phyloP scores from a whole-genome alignment of 2,797 vertebrate species.

The Cuniculus paca region DNA sequence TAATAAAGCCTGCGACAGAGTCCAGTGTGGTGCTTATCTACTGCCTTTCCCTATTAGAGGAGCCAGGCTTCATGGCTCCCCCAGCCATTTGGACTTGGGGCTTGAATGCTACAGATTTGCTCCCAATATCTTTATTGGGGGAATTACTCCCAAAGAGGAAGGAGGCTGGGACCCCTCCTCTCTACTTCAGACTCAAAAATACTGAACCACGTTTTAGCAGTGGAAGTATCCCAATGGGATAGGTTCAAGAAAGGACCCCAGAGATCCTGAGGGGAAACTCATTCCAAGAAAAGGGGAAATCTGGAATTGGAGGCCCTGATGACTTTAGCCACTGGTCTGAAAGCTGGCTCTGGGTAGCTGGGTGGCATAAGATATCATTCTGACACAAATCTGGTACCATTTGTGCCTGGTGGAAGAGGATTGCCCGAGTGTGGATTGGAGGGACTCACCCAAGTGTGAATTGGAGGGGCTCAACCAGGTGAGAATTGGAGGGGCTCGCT shows the following conservation, averaged over 20 bases:
- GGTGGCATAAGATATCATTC: accelerated
- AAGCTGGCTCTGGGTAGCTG: not conserved
- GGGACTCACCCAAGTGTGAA: not conserved
- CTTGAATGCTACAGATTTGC: not conserved
- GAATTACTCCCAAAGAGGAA: not conserved
- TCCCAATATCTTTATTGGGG: not conserved
- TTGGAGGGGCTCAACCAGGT: not conserved
- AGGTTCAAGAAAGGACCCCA: not conserved
- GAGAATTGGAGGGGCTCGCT: not conserved
- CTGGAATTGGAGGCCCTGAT: not conserved
- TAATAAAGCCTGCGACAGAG: not conserved
- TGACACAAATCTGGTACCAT: too few species aligned
- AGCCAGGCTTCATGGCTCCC: not conserved
- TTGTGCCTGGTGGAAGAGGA: too few species aligned
- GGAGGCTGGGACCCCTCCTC: too few species aligned
- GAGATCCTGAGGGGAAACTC: not conserved
- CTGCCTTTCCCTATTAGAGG: not conserved
- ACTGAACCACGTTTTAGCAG: not conserved
- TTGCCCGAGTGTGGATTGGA: not conserved
- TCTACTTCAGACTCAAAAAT: not conserved
- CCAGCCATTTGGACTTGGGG: too few species aligned
- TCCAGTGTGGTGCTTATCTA: too few species aligned
- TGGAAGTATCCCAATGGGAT: not conserved
- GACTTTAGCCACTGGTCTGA: accelerated
- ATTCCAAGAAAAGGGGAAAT: too few species aligned